phyloP scores from a whole-genome alignment of 2,797 vertebrate genomes.

The Gallinago solitaria region DNA sequence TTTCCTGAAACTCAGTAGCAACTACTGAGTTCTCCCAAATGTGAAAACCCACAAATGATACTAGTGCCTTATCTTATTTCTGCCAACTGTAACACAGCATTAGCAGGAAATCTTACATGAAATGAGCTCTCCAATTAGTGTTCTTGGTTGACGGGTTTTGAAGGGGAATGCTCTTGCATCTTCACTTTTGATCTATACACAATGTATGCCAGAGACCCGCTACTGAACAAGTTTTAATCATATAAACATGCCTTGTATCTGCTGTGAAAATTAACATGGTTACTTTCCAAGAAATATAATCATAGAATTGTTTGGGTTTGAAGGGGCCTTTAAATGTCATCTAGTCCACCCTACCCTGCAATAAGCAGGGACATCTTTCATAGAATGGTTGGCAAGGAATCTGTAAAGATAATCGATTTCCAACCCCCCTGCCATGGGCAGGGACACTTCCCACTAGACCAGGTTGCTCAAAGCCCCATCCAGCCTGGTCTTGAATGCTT shows the following conservation, averaged over 20 bases:
- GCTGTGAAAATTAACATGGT: not conserved
- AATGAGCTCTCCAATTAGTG: not conserved
- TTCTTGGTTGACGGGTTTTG: not conserved
- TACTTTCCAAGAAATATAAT: not conserved
- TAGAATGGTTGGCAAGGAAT: not conserved
- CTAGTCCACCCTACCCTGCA: not conserved
- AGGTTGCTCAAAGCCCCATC: not conserved
- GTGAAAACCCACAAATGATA: not conserved
- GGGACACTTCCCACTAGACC: not conserved
- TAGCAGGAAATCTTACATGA: not conserved
- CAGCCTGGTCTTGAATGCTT: not conserved
- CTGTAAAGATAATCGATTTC: not conserved
- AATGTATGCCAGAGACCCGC: not conserved
- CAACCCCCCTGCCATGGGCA: not conserved
- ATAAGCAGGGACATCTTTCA: not conserved
- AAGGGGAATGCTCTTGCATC: not conserved
- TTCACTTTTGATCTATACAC: not conserved
- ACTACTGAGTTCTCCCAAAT: not conserved
- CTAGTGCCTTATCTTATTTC: not conserved
- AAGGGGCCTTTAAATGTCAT: not conserved
- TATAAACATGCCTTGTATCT: not conserved
- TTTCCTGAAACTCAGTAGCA: not conserved
- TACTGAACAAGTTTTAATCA: not conserved
- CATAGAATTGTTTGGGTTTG: not conserved
- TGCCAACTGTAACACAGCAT: not conserved